These are phyloP conservation scores for Watsonalla binaria DNA, from an alignment of 2,888 invertebrate species.

Conservation along the genomic window DNA sequence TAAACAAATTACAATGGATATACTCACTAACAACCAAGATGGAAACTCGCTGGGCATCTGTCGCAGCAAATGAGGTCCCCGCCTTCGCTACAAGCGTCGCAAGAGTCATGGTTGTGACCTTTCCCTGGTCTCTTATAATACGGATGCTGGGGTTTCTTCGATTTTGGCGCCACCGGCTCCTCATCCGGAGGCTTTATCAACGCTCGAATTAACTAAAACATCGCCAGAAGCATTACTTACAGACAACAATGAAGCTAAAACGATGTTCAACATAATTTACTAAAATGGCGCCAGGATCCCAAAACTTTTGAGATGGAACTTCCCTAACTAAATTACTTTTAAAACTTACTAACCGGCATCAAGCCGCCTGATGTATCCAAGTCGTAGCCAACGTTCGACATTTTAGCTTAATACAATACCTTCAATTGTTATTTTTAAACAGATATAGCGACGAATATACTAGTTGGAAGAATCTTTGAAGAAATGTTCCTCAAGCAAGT, in stretches of 20 bases:
- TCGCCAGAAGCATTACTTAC: constrained; percentile 4
- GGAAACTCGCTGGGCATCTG: constrained; percentile 96
- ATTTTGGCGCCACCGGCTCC: constrained; percentile 80
- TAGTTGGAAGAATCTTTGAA: background rate
- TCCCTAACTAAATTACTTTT: constrained; percentile 18
- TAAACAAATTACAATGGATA: background rate
- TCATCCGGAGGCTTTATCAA: constrained; percentile 92
- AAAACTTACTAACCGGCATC: constrained; percentile 88
- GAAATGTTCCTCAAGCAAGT: background rate
- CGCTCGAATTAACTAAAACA: constrained; percentile 89
- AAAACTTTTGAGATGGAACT: constrained; percentile 9
- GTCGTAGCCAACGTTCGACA: constrained; percentile 83
- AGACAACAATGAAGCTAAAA: background rate
- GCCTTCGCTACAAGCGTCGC: constrained; percentile 96
- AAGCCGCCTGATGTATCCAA: constrained; percentile 88
- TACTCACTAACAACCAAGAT: constrained; percentile 95
- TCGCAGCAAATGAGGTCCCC: constrained; percentile 98
- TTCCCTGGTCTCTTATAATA: constrained; percentile 92
- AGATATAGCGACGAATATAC: constrained; percentile 1
- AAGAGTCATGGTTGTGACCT: constrained; percentile 94
- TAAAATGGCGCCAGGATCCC: constrained; percentile 45
- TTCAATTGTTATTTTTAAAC: constrained; percentile 13
- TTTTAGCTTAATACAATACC: constrained; percentile 24
- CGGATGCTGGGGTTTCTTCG: constrained; percentile 85
- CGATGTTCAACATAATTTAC: constrained; percentile 2